These are phyloP conservation scores for Craniophora ligustri DNA, from an alignment of 2,888 invertebrate species.

Conservation along the genomic window DNA sequence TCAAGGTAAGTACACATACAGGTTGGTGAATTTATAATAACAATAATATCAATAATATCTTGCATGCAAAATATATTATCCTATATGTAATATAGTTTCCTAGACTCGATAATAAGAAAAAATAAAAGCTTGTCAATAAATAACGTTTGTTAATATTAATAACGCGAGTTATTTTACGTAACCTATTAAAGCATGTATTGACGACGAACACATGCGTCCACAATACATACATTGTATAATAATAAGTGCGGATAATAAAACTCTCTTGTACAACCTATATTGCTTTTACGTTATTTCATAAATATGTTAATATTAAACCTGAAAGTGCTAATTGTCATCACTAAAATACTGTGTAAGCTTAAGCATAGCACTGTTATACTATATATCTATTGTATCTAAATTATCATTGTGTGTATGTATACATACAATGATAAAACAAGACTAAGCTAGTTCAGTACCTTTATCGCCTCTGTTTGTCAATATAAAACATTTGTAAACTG, in stretches of 20 bases:
- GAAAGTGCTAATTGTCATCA: neutral
- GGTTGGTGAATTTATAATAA: constrained; percentile 1
- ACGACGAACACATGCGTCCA: too few relatives aligned
- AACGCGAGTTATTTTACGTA: neutral
- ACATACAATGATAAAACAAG: too few relatives aligned
- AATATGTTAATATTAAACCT: neutral
- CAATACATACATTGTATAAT: constrained; percentile 14
- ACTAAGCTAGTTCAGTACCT: too few relatives aligned
- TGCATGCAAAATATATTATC: neutral
- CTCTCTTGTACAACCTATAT: constrained; percentile 11
- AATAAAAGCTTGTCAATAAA: constrained; percentile 3
- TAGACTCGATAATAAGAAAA: constrained; percentile 7
- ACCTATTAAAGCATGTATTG: constrained; percentile 17
- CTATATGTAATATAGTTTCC: too few relatives aligned
- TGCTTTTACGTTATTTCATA: constrained; percentile 10
- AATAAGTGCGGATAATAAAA: constrained; percentile 3
- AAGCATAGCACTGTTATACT: too few relatives aligned
- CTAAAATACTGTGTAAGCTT: too few relatives aligned
- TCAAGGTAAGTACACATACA: constrained; percentile 22
- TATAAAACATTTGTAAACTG: too few relatives aligned
- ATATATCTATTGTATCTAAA: too few relatives aligned
- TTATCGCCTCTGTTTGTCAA: too few relatives aligned
- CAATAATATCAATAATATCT: neutral
- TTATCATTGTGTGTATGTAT: too few relatives aligned
- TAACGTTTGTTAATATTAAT: constrained; percentile 1